Conservation (phyloP, 2,113 vertebrate genomes). For the Microcebus murinus region DNA sequence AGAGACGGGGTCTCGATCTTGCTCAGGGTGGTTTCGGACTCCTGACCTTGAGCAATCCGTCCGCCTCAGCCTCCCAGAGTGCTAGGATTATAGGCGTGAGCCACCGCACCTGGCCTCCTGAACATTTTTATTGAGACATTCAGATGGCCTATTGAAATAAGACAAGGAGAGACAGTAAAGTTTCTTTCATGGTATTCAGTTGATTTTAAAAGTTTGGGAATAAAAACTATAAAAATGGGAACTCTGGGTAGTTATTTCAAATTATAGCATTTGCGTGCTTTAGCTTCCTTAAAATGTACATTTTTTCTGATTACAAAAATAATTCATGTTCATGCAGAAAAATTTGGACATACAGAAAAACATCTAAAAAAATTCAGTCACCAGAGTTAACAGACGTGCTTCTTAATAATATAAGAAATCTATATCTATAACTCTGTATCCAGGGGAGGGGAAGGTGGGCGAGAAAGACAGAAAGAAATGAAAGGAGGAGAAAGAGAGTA, state of each 20-base stretch:
- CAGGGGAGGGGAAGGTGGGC: background rate
- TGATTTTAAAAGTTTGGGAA: conserved; percentile 34
- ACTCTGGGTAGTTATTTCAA: conserved; percentile 19
- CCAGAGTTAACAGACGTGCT: background rate
- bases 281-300: background rate
- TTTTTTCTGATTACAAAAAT: conserved; percentile 39
- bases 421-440: background rate
- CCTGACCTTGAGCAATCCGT: too few species aligned
- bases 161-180: background rate
- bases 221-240: background rate
- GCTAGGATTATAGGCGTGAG: too few species aligned
- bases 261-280: background rate
- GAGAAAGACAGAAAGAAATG: background rate
- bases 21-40: too few species aligned
- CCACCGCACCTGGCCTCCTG: background rate
- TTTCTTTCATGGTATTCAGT: background rate
- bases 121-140: conserved; percentile 11
- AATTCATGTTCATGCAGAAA: conserved; percentile 33
- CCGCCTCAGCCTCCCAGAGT: too few species aligned
- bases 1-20: too few species aligned
- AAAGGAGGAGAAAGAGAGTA: background rate
- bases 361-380: background rate
- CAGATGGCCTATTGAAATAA: conserved; percentile 34
- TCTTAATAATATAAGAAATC: background rate
- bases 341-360: background rate